phyloP scores from a whole-genome alignment of 2,113 vertebrate species.

The Nothoprocta perdicaria region DNA sequence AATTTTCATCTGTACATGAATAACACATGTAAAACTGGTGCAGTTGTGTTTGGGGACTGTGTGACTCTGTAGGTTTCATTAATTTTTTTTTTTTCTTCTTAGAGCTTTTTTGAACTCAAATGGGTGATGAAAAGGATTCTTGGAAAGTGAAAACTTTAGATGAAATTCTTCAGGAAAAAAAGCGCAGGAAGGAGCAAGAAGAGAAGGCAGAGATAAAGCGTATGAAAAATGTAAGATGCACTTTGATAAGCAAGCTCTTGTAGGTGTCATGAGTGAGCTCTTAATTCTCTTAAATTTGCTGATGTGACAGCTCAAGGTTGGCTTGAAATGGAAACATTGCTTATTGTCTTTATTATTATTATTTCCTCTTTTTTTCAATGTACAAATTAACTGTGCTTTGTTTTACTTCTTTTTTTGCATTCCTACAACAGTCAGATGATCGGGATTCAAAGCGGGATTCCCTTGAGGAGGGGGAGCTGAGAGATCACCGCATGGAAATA shows the following conservation, averaged over 20 bases:
- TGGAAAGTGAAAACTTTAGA: conserved; percentile 99
- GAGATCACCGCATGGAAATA: conserved; percentile 98
- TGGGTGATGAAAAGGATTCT: conserved; percentile 99
- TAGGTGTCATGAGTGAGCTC: not conserved
- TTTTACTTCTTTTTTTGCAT: not conserved
- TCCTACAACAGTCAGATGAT: conserved; percentile 89
- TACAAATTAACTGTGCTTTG: not conserved
- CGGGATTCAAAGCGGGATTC: conserved; percentile 96
- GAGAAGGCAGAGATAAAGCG: conserved; percentile 91
- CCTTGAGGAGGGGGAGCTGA: conserved; percentile 97
- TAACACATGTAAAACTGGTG: rapidly evolving
- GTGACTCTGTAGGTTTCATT: rapidly evolving
- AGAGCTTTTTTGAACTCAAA: conserved; percentile 84
- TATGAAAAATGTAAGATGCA: conserved; percentile 88
- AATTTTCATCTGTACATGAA: rapidly evolving
- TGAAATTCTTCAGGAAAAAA: conserved; percentile 98
- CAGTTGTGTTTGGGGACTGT: rapidly evolving
- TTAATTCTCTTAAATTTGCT: not conserved
- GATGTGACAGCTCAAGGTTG: not conserved
- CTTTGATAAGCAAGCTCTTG: not conserved
- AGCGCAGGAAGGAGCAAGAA: conserved; percentile 94
- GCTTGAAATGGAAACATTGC: not conserved
- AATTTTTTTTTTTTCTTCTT: not conserved
- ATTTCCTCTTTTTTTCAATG: rapidly evolving
- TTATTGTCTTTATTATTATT: rapidly evolving